Evolutionary conservation across 2,888 invertebrate species (phyloP).

Genomic region (Chloroclysta siterata): DNA sequence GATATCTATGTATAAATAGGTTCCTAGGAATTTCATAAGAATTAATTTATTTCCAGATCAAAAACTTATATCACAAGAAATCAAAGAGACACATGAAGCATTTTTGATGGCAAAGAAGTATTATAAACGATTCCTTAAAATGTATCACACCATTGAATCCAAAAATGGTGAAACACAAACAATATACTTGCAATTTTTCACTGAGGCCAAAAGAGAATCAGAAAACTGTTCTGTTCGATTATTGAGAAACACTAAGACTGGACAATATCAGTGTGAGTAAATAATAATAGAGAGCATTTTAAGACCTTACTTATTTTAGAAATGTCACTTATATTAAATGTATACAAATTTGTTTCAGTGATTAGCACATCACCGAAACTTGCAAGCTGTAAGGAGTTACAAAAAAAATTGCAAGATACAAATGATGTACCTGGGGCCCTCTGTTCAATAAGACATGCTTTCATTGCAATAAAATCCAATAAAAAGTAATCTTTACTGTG

Average conservation of each 20-base stretch:
- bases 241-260: conserved; percentile 56
- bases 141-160: conserved; percentile 72
- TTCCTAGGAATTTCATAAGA: too few species aligned
- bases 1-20: too few species aligned
- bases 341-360: conserved; percentile 61
- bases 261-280: conserved; percentile 68
- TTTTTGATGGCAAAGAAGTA: conserved; percentile 77
- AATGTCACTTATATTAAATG: background rate
- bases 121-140: conserved; percentile 74
- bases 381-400: conserved; percentile 58
- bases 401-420: conserved; percentile 61
- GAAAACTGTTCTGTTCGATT: conserved; percentile 68
- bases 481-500: conserved; percentile 37
- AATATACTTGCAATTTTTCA: conserved; percentile 75
- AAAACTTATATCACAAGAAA: conserved; percentile 69
- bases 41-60: conserved; percentile 57
- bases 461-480: conserved; percentile 49
- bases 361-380: conserved; percentile 64
- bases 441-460: conserved; percentile 66
- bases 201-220: conserved; percentile 71
- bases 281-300: background rate
- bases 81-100: conserved; percentile 79
- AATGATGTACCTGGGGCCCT: conserved; percentile 72
- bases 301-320: background rate
- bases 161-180: conserved; percentile 57